Evolutionary conservation across 2,797 vertebrate species (phyloP).

Genomic region (Clarias fuscus): DNA sequence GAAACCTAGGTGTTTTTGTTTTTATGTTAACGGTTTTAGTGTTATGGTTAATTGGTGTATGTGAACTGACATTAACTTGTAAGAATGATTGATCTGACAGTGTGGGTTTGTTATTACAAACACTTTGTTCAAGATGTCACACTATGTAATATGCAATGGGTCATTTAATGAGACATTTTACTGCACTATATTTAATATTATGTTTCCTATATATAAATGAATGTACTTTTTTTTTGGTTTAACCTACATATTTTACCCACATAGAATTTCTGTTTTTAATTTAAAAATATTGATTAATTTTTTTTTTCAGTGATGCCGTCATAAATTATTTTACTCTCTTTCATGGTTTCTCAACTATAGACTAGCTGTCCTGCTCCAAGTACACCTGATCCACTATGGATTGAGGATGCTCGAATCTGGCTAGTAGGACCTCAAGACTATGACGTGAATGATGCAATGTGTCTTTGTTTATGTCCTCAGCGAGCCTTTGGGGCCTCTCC

Average conservation of each 20-base stretch:
- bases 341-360: background rate
- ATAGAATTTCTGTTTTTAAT: no score
- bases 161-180: background rate
- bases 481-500: slow-evolving; percentile 39
- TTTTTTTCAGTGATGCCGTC: no score
- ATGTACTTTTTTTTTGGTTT: no score
- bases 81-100: background rate
- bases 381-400: background rate
- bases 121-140: background rate
- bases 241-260: no score
- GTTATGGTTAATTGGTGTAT: no score
- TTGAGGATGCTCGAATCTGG: background rate
- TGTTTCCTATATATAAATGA: no score
- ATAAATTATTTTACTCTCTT: background rate
- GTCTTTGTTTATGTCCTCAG: slow-evolving; percentile 55
- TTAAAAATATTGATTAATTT: no score
- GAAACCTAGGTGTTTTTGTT: no score
- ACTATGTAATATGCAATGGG: background rate
- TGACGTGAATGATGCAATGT: background rate
- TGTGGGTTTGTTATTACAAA: background rate
- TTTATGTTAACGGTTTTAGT: no score
- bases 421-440: background rate
- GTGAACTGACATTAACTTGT: background rate
- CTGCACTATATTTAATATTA: no score
- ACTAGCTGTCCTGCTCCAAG: background rate